Conservation (phyloP, 2,888 invertebrate species). For the Trissoscelio sp. region DNA sequence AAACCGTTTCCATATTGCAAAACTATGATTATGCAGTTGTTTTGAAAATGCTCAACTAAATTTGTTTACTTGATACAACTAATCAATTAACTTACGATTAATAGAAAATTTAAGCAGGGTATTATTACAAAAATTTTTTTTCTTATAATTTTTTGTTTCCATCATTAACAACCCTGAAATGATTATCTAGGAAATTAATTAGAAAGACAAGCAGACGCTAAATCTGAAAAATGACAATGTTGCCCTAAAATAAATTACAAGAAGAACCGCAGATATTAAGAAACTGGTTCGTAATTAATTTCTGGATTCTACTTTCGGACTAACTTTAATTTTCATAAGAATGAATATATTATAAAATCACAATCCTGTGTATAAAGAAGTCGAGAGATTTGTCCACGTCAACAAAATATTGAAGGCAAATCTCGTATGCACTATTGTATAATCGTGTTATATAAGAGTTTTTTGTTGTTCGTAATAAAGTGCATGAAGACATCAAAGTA, state of each 20-base stretch:
- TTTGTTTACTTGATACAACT: too few relatives aligned
- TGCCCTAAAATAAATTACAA: constrained; percentile 37
- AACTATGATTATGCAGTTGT: too few relatives aligned
- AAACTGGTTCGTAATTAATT: constrained; percentile 54
- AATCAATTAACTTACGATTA: too few relatives aligned
- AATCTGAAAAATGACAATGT: constrained; percentile 46
- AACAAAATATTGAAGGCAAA: constrained; percentile 26
- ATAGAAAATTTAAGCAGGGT: too few relatives aligned
- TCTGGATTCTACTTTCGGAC: constrained; percentile 18
- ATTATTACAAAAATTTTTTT: not conserved
- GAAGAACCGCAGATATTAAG: constrained; percentile 39
- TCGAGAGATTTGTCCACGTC: constrained; percentile 43
- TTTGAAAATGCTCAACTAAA: too few relatives aligned
- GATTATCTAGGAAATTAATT: constrained; percentile 27
- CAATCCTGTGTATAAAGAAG: constrained; percentile 3
- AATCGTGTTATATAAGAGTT: constrained; percentile 41
- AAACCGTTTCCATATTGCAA: too few relatives aligned
- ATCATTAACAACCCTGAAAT: not conserved
- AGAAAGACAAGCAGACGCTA: constrained; percentile 3
- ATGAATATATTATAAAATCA: constrained; percentile 38
- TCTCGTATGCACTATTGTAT: constrained; percentile 41
- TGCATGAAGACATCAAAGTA: constrained; percentile 57
- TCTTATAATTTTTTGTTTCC: not conserved
- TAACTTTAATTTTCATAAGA: constrained; percentile 41
- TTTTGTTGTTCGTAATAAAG: constrained; percentile 38